A percentile compares a stretch with the other conserved stretches of the same genome.
phyloP scores from a whole-genome alignment of 2,888 invertebrate species.

The Pyrochroa serraticornis region DNA sequence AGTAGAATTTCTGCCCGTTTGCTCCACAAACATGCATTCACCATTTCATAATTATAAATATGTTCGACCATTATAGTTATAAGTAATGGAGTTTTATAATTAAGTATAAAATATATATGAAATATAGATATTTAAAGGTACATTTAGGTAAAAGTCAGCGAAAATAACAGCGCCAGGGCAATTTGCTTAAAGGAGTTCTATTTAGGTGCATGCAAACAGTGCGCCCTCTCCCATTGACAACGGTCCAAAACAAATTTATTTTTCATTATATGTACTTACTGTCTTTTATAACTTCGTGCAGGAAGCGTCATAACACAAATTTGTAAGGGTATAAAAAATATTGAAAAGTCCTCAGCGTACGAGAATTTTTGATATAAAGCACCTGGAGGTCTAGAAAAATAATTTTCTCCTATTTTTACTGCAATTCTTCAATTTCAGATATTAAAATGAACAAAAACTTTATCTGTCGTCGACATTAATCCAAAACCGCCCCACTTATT shows the following conservation, averaged over 20 bases:
- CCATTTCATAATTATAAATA: too few relatives aligned
- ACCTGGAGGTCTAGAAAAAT: background rate
- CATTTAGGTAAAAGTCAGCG: too few relatives aligned
- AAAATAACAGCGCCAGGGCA: too few relatives aligned
- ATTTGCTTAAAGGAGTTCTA: slow-evolving; percentile 20
- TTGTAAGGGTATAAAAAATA: slow-evolving; percentile 22
- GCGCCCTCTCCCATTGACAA: too few relatives aligned
- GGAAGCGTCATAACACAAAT: slow-evolving; percentile 26
- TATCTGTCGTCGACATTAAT: too few relatives aligned
- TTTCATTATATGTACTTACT: slow-evolving; percentile 32
- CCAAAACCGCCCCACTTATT: too few relatives aligned
- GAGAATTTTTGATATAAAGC: slow-evolving; percentile 23
- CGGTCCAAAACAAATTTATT: slow-evolving; percentile 29
- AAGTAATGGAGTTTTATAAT: too few relatives aligned
- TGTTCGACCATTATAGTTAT: too few relatives aligned
- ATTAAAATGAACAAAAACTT: background rate
- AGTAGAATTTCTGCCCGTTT: too few relatives aligned
- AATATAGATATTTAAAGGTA: too few relatives aligned
- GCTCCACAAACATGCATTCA: too few relatives aligned
- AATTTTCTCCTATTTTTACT: background rate
- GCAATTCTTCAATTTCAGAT: slow-evolving; percentile 7
- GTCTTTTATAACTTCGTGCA: slow-evolving; percentile 31
- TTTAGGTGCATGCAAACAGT: slow-evolving; percentile 19
- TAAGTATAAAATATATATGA: too few relatives aligned
- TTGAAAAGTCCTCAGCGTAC: slow-evolving; percentile 19